Percentiles rank a stretch among this genome's conserved stretches.
These are phyloP conservation scores for Lepeophtheirus nordmannii DNA, from an alignment of 2,888 invertebrate species.

Conservation along the genomic window DNA sequence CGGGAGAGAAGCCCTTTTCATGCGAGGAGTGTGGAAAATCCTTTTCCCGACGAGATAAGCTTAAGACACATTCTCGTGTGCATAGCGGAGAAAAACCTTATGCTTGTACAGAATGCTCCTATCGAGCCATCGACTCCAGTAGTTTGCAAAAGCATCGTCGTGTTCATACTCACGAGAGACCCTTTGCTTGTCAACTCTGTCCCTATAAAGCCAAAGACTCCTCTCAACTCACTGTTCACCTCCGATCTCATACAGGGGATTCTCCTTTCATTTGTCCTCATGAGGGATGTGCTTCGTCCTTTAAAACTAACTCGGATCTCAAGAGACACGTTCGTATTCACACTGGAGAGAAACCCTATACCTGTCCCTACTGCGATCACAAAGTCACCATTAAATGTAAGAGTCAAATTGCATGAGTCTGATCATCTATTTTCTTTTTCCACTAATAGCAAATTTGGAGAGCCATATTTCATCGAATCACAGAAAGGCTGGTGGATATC, in stretches of 20 bases:
- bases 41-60: not conserved
- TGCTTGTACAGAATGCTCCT: not conserved
- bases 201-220: no score
- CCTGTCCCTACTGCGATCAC: no score
- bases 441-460: no score
- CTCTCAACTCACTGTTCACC: no score
- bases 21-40: not conserved
- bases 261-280: not conserved
- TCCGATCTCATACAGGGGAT: not conserved
- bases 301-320: not conserved
- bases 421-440: no score
- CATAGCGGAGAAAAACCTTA: not conserved
- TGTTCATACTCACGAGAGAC: constrained; percentile 6
- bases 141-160: not conserved
- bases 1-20: not conserved
- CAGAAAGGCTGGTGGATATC: no score
- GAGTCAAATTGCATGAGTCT: no score
- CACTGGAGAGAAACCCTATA: no score
- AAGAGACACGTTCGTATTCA: no score
- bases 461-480: no score
- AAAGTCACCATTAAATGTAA: no score
- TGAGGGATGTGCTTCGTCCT: not conserved
- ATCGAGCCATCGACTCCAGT: not conserved
- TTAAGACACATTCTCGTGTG: not conserved
- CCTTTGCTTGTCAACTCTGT: not conserved